Evolutionary conservation across 2,113 vertebrate species (phyloP).

Genomic region (Amazona guildingii): DNA sequence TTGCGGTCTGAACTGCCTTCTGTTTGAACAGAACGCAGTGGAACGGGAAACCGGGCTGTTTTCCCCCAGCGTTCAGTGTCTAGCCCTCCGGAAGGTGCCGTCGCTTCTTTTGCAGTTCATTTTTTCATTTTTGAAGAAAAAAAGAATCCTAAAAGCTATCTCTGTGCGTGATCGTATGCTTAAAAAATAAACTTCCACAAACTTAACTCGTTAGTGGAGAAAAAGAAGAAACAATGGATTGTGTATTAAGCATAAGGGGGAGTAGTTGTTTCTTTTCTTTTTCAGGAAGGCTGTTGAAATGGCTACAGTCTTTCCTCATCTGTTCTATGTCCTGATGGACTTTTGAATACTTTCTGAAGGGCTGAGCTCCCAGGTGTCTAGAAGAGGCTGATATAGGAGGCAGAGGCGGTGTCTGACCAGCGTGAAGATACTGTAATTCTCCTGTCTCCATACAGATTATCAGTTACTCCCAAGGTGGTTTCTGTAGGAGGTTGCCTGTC

Average conservation of each 20-base stretch:
- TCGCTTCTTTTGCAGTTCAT: rapidly evolving
- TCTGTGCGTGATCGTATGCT: not conserved
- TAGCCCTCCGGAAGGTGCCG: not conserved
- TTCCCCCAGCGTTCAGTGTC: rapidly evolving
- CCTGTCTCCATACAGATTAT: not conserved
- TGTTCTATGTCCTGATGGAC: not conserved
- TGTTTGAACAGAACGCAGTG: rapidly evolving
- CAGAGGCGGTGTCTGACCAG: not conserved
- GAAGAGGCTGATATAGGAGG: not conserved
- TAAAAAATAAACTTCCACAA: not conserved
- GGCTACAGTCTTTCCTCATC: not conserved
- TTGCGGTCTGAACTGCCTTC: rapidly evolving
- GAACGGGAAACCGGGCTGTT: rapidly evolving
- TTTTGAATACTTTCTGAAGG: not conserved
- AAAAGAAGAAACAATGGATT: not conserved
- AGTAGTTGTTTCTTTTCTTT: not conserved
- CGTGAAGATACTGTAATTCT: not conserved
- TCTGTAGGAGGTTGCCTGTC: not conserved
- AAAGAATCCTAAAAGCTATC: not conserved
- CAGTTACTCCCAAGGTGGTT: not conserved
- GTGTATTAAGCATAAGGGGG: not conserved
- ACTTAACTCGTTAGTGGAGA: not conserved
- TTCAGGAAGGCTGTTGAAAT: not conserved
- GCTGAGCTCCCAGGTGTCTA: not conserved
- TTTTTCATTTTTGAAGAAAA: not conserved